Evolutionary conservation across 2,113 vertebrate species (phyloP).

Genomic region (Aegithalos caudatus): DNA sequence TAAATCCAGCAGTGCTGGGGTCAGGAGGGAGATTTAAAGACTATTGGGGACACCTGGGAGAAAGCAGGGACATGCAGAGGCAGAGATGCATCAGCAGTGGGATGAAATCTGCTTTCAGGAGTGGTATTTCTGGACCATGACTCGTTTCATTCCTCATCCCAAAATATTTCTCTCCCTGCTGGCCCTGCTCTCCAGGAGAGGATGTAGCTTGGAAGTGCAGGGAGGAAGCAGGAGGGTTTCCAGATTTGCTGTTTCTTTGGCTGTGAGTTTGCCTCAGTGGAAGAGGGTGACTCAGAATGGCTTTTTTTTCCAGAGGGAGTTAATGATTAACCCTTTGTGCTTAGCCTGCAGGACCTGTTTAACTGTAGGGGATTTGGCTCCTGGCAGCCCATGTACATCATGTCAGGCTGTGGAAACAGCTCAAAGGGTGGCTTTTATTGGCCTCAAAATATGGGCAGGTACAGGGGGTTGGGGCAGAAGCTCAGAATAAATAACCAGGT

Average conservation of each 20-base stretch:
- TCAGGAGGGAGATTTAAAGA: background rate
- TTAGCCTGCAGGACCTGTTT: background rate
- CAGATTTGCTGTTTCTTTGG: background rate
- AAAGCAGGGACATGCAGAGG: background rate
- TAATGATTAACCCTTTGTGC: slow-evolving; percentile 7
- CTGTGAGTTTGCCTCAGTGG: background rate
- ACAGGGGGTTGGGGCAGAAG: background rate
- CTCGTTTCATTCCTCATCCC: slow-evolving; percentile 17
- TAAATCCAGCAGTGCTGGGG: background rate
- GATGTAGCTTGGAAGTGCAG: background rate
- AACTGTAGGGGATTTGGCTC: background rate
- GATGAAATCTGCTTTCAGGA: slow-evolving; percentile 34
- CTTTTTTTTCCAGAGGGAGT: background rate
- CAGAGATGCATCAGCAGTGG: background rate
- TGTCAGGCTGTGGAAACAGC: background rate
- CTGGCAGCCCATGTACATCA: background rate
- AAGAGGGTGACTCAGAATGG: background rate
- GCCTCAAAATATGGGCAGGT: background rate
- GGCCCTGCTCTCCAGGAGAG: background rate
- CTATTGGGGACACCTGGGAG: background rate
- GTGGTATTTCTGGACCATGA: slow-evolving; percentile 20
- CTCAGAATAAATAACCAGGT: background rate
- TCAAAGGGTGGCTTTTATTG: background rate
- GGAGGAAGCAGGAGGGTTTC: slow-evolving; percentile 25
- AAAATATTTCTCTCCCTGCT: background rate